These are phyloP conservation scores for Neogale vison DNA, from an alignment of 2,113 vertebrate species.

Conservation along the genomic window DNA sequence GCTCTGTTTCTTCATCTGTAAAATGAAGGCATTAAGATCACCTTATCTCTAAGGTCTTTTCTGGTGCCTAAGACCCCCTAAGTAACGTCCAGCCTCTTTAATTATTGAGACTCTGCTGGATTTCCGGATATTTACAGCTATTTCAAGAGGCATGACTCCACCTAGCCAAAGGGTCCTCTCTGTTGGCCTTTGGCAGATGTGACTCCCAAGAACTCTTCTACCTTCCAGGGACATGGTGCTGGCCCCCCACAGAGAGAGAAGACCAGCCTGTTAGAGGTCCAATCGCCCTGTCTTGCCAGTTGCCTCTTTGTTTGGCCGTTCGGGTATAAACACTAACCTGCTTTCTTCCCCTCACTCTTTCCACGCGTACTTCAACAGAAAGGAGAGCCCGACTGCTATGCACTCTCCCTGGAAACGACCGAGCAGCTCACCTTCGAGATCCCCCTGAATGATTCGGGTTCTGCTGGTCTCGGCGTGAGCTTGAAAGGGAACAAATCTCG, in stretches of 20 bases:
- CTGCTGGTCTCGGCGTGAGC: conserved; percentile 96
- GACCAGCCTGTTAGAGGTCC: background rate
- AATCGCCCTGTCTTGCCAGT: background rate
- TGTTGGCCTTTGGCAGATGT: background rate
- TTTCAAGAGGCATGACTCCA: background rate
- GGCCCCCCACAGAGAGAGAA: background rate
- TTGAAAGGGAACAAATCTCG: conserved; percentile 98
- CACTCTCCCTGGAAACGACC: conserved; percentile 87
- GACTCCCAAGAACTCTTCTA: background rate
- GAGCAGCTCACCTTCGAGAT: conserved; percentile 97
- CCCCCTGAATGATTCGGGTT: conserved; percentile 95
- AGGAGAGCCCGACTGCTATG: conserved; percentile 84
- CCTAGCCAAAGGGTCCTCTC: background rate
- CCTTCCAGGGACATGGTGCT: too few species aligned
- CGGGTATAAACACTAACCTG: background rate
- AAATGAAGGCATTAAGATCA: background rate
- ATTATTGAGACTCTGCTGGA: background rate
- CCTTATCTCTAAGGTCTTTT: background rate
- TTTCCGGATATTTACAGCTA: background rate
- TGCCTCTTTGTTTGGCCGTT: background rate
- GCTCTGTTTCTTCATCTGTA: background rate
- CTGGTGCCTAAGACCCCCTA: background rate
- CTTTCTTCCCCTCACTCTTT: conserved; percentile 9
- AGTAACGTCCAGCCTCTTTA: background rate
- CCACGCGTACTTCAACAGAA: conserved; percentile 82